Conservation (phyloP, 2,113 vertebrate species). For the Capreolus pygargus region DNA sequence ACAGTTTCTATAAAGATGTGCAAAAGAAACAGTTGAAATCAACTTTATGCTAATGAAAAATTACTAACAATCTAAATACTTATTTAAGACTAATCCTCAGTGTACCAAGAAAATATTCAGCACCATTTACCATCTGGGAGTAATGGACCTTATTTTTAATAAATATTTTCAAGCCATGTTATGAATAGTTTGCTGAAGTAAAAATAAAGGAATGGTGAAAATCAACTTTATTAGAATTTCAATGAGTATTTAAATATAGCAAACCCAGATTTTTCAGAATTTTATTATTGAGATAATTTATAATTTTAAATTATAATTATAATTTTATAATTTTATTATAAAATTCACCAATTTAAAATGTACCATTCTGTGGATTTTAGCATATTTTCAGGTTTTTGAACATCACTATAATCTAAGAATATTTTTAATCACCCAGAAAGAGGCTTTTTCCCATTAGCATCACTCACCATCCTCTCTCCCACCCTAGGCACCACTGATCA, state of each 20-base stretch:
- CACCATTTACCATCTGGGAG: background rate
- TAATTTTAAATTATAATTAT: too few species aligned
- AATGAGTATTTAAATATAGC: background rate
- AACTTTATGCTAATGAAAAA: slow-evolving; percentile 14
- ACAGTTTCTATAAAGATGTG: background rate
- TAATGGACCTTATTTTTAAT: background rate
- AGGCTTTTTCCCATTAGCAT: background rate
- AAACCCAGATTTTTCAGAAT: background rate
- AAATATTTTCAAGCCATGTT: background rate
- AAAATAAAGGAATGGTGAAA: slow-evolving; percentile 7
- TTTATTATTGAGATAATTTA: background rate
- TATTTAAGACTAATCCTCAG: background rate
- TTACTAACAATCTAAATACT: background rate
- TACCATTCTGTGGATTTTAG: background rate
- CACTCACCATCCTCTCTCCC: background rate
- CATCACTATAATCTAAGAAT: background rate
- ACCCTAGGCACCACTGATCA: background rate
- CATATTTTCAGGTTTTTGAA: slow-evolving; percentile 22
- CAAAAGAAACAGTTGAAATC: background rate
- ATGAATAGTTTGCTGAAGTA: background rate
- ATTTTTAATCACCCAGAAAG: background rate
- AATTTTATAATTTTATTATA: too few species aligned
- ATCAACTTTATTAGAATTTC: background rate
- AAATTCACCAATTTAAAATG: background rate
- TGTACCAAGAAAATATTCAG: background rate